These are phyloP conservation scores for Pachydiplax longipennis DNA, from an alignment of 2,888 invertebrate genomes.

Conservation along the genomic window DNA sequence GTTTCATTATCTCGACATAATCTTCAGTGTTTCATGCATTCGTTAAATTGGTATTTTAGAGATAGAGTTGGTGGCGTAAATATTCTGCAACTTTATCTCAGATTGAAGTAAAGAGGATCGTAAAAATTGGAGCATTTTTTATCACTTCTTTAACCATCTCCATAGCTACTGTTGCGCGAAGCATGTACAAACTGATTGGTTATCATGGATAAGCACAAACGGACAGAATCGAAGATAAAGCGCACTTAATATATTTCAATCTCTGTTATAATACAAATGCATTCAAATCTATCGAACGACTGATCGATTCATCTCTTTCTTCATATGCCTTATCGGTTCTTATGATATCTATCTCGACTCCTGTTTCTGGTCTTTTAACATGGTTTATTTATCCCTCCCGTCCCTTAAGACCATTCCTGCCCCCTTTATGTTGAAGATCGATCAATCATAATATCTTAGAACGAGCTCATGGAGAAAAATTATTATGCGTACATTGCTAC, in stretches of 20 bases:
- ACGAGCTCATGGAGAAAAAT: too few species aligned
- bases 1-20: background rate
- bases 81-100: background rate
- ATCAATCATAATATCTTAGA: too few species aligned
- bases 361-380: background rate
- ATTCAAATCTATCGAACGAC: background rate
- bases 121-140: background rate
- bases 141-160: background rate
- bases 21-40: background rate
- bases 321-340: background rate
- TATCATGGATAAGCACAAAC: background rate
- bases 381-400: background rate
- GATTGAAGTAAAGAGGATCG: background rate
- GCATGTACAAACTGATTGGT: background rate
- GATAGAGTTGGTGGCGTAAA: background rate
- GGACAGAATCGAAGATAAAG: background rate
- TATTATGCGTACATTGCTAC: too few species aligned
- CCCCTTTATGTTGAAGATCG: too few species aligned
- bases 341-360: background rate
- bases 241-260: too few species aligned
- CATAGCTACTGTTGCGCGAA: background rate
- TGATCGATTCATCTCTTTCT: background rate
- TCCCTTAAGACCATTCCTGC: too few species aligned
- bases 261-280: too few species aligned
- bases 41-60: background rate